These are phyloP conservation scores for Eucriotettix oculatus DNA, from an alignment of 2,888 invertebrate genomes.

Conservation along the genomic window DNA sequence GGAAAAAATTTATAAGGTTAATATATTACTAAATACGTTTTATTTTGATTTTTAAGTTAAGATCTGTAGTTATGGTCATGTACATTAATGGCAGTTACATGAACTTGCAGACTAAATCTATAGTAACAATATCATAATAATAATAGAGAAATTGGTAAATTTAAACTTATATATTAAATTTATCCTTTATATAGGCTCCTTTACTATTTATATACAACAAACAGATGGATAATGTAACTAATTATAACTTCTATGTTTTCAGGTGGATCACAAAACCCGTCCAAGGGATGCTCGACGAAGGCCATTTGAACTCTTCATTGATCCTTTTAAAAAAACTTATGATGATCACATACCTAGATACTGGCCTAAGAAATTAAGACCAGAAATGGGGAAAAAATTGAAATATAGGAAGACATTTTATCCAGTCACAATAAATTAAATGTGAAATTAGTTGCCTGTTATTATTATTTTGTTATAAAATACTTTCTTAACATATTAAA, in stretches of 20 bases:
- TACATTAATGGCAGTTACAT: no score
- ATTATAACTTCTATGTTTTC: slow-evolving; percentile 22
- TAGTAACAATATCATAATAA: no score
- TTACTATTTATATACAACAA: no score
- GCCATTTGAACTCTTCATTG: slow-evolving; percentile 49
- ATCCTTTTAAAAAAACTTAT: slow-evolving; percentile 43
- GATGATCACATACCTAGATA: slow-evolving; percentile 50
- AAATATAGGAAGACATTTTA: slow-evolving; percentile 3
- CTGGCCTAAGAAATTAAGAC: slow-evolving; percentile 48
- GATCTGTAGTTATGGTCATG: no score
- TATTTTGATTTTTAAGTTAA: background rate
- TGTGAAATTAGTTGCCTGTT: background rate
- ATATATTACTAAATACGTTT: background rate
- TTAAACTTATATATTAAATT: no score
- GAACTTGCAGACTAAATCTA: no score
- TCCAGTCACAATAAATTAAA: background rate
- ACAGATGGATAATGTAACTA: no score
- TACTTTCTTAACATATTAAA: no score
- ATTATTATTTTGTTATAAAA: no score
- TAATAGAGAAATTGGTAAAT: no score
- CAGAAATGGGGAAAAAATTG: slow-evolving; percentile 37
- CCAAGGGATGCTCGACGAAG: slow-evolving; percentile 48
- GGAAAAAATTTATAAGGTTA: slow-evolving; percentile 60
- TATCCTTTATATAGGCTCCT: no score
- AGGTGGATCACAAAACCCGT: slow-evolving; percentile 40